These are phyloP conservation scores for Tigriopus japonicus DNA, from an alignment of 1,140 invertebrate species.

Conservation along the genomic window DNA sequence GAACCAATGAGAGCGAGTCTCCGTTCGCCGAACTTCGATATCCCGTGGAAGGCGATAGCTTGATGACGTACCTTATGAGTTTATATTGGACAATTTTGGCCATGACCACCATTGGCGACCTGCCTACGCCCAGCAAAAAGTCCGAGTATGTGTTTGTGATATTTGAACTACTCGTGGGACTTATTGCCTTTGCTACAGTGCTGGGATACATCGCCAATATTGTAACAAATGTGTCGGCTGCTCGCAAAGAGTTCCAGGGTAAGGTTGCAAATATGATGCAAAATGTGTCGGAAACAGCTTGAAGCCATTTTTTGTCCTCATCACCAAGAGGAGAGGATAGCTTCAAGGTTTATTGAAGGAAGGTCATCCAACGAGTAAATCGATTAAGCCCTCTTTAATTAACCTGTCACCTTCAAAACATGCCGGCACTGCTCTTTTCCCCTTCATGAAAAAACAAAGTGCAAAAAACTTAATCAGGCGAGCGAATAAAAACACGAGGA, in stretches of 20 bases:
- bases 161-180: slow-evolving; percentile 65
- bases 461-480: too few relatives aligned
- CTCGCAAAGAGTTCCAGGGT: slow-evolving; percentile 90
- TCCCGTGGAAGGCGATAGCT: slow-evolving; percentile 42
- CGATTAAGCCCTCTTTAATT: too few relatives aligned
- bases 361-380: too few relatives aligned
- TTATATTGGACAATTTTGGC: slow-evolving; percentile 96
- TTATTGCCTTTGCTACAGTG: slow-evolving; percentile 75
- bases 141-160: slow-evolving; percentile 79
- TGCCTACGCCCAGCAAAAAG: slow-evolving; percentile 51
- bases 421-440: too few relatives aligned
- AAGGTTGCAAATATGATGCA: slow-evolving; percentile 24
- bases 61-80: slow-evolving; percentile 86
- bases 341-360: too few relatives aligned
- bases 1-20: slow-evolving; percentile 22
- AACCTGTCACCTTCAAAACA: too few relatives aligned
- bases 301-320: too few relatives aligned
- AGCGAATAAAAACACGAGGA: too few relatives aligned
- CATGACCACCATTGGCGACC: slow-evolving; percentile 61
- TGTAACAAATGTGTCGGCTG: slow-evolving; percentile 80
- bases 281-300: too few relatives aligned
- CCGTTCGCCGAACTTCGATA: slow-evolving; percentile 7
- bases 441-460: too few relatives aligned
- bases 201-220: slow-evolving; percentile 87
- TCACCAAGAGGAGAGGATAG: too few relatives aligned